Percentiles rank a stretch among this genome's conserved stretches.
Evolutionary conservation across 92 coral and sea anemone genomes (phyloP).

Genomic region (Hydrozoanthus gracilis): DNA sequence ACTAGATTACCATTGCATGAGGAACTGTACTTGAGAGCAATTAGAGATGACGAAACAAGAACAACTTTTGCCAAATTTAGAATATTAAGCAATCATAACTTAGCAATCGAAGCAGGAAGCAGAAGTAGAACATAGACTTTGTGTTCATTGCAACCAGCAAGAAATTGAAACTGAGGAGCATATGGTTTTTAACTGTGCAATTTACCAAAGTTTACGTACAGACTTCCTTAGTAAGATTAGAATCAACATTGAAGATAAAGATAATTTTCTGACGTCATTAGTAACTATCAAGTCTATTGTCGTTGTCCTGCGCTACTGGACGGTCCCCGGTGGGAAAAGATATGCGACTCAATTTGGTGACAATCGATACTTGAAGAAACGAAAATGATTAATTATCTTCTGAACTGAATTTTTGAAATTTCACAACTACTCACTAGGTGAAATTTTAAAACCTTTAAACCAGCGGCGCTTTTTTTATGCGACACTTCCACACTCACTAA

Average conservation of each 20-base stretch:
- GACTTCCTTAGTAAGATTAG: background rate
- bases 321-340: no score
- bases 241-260: background rate
- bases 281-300: background rate
- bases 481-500: no score
- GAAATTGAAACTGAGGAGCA: conserved; percentile 6
- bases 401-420: no score
- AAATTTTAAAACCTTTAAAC: no score
- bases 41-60: background rate
- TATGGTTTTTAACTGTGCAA: background rate
- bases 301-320: no score
- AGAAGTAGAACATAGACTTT: background rate
- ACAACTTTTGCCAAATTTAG: background rate
- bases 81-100: background rate
- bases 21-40: no score
- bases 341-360: no score
- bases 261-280: background rate
- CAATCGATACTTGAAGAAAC: no score
- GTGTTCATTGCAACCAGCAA: background rate
- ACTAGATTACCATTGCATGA: no score
- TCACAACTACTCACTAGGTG: no score
- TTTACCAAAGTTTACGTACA: background rate
- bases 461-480: no score
- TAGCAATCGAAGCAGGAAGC: background rate
- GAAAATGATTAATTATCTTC: no score